Conservation (phyloP, 2,113 vertebrate species). For the Dicrurus megarhynchus region DNA sequence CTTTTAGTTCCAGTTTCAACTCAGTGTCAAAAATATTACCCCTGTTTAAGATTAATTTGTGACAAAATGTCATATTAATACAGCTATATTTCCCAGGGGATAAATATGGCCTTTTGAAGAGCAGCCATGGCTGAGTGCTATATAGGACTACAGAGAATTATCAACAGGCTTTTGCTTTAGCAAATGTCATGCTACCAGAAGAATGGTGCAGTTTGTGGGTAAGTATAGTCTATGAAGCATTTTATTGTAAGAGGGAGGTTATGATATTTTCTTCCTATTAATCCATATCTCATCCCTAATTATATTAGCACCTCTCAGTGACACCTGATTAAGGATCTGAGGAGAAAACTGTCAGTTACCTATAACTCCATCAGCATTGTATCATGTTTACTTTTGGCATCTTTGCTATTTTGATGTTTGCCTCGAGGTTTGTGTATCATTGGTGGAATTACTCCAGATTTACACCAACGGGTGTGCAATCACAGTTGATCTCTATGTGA, state of each 20-base stretch:
- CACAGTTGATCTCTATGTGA: background rate
- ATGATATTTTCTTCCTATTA: conserved; percentile 53
- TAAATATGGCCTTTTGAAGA: conserved; percentile 61
- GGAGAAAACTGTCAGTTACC: background rate
- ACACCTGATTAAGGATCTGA: conserved; percentile 38
- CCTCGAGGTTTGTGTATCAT: background rate
- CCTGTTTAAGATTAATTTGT: conserved; percentile 61
- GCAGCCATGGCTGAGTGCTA: background rate
- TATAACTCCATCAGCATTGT: conserved; percentile 28
- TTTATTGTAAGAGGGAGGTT: conserved; percentile 18
- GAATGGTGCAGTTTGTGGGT: background rate
- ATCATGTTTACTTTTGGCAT: background rate
- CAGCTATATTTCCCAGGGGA: conserved; percentile 60
- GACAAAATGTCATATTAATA: conserved; percentile 68
- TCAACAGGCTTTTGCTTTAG: conserved; percentile 32
- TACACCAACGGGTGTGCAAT: background rate
- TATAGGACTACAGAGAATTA: conserved; percentile 63
- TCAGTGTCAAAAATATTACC: conserved; percentile 49
- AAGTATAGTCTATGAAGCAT: background rate
- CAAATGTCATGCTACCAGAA: conserved; percentile 54
- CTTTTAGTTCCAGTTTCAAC: conserved; percentile 53
- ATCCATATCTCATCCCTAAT: conserved; percentile 68
- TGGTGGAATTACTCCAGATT: conserved; percentile 30
- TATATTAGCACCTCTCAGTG: conserved; percentile 28
- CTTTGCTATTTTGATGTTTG: background rate